Base-by-base conservation (phyloP, 2,888 invertebrate species). In the Phania funesta region DNA sequence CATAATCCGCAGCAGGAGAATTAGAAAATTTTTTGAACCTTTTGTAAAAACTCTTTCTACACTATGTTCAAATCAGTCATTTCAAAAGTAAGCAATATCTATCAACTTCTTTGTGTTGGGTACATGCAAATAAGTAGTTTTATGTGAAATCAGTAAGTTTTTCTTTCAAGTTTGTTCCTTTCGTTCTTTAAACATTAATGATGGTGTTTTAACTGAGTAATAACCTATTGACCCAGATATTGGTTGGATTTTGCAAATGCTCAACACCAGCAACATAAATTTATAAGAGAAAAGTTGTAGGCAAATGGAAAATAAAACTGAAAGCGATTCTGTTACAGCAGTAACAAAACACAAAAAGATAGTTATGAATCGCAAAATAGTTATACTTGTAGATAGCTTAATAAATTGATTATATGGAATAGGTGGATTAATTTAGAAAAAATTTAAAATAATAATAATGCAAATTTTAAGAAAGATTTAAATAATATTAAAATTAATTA, bases 151-250 rank as follows among this genome's bases (percentile, higher is more conserved):
- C 41, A 44, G 16, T 16, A 44, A 44, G 6, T 44, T 44, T 16
- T 79, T 54, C 62, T 74, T 24, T 11, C 16, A 29, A 32, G 32
- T 70, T 67, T 52, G 16, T 56, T 29, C 32, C 26, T 71, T 70
- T 77, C 65, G 52, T 67, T 76, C 18, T 73, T 64, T 32, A 22
- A 62, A 20, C 35, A 22, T 29, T 60, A 65, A 60, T 77, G 64
- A 67, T 77, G 60, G 62, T 78, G 50, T 75, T 52, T 41, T 41
- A 41, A 41, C 5, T 4, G n/a, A 44, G 67, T 74, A 56, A 83
- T 78, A 80, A 83, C 80, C 75, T 75, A 83, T 71, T 80, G 67
- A 68, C 77, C 73, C 74, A 76, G 73, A 46, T 74, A 78, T 24
- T 29, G 20, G n/a, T 68, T 32, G 62, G 44, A 32, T 46, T 20